phyloP scores from a whole-genome alignment of 2,797 vertebrate species.

The Scomberomorus guttatus region DNA sequence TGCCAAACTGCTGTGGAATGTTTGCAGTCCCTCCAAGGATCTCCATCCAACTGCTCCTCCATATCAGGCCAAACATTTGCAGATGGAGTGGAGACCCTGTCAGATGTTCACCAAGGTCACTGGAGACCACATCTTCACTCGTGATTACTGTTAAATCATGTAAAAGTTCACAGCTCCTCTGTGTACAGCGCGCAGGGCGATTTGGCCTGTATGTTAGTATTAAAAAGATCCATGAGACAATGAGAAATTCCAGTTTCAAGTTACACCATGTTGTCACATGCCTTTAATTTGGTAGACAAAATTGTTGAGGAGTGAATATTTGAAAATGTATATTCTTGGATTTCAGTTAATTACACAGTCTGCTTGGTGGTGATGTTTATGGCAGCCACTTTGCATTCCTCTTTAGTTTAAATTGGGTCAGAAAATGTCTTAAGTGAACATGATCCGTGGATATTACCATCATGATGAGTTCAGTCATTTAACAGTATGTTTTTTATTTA shows the following conservation, averaged over 20 bases:
- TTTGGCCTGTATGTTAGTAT: neutral
- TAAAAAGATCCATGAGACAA: neutral
- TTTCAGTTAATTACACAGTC: constrained; percentile 56
- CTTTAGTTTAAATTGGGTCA: constrained; percentile 33
- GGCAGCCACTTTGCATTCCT: constrained; percentile 48
- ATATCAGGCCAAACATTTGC: constrained; percentile 77
- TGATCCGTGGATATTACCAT: constrained; percentile 18
- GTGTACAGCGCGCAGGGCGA: neutral
- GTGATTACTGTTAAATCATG: constrained; percentile 45
- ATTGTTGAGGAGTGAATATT: constrained; percentile 48
- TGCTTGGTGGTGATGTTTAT: constrained; percentile 41
- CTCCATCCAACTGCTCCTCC: constrained; percentile 66
- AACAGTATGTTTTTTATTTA: constrained; percentile 11
- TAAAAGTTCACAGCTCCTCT: constrained; percentile 37
- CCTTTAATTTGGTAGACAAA: constrained; percentile 50
- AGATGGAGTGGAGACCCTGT: constrained; percentile 78
- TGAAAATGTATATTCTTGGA: constrained; percentile 54
- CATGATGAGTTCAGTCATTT: constrained; percentile 6
- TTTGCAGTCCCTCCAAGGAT: constrained; percentile 75
- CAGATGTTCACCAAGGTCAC: constrained; percentile 76
- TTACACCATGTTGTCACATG: constrained; percentile 30
- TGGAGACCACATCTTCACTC: constrained; percentile 58
- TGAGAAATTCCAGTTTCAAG: constrained; percentile 15
- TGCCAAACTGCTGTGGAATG: constrained; percentile 83
- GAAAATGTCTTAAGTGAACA: constrained; percentile 16